phyloP scores from a whole-genome alignment of 2,113 vertebrate genomes.

The Micromys minutus region DNA sequence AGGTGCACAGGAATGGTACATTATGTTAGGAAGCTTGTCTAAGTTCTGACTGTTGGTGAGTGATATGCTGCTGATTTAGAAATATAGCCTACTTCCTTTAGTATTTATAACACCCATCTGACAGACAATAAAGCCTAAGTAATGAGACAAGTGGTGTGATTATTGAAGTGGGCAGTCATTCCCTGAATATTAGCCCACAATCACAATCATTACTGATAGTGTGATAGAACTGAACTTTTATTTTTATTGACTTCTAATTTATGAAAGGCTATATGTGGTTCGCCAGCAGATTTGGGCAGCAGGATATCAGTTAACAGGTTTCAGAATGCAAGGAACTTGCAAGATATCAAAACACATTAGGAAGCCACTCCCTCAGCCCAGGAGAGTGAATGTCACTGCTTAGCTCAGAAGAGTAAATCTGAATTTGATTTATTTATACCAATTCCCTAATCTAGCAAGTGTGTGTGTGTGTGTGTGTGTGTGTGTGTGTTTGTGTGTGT shows the following conservation, averaged over 20 bases:
- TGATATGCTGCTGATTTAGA: neutral
- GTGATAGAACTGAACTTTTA: neutral
- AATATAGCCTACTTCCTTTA: neutral
- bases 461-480: neutral
- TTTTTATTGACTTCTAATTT: neutral
- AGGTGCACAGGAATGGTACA: neutral
- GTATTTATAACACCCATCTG: neutral
- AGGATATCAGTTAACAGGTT: neutral
- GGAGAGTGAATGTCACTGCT: neutral
- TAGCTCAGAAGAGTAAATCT: neutral
- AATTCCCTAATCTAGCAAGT: neutral
- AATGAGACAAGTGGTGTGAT: neutral
- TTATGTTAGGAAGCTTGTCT: neutral
- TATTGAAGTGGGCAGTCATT: neutral
- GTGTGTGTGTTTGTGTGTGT: neutral
- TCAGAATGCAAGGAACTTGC: neutral
- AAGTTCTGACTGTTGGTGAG: neutral
- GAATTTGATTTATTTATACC: neutral
- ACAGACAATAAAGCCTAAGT: neutral
- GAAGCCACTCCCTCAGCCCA: neutral
- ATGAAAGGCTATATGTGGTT: neutral
- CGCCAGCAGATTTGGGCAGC: neutral
- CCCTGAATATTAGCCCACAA: neutral
- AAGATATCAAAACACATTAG: neutral
- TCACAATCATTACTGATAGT: neutral